phyloP scores from a whole-genome alignment of 2,888 invertebrate species.

The Eristalinus sepulchralis region DNA sequence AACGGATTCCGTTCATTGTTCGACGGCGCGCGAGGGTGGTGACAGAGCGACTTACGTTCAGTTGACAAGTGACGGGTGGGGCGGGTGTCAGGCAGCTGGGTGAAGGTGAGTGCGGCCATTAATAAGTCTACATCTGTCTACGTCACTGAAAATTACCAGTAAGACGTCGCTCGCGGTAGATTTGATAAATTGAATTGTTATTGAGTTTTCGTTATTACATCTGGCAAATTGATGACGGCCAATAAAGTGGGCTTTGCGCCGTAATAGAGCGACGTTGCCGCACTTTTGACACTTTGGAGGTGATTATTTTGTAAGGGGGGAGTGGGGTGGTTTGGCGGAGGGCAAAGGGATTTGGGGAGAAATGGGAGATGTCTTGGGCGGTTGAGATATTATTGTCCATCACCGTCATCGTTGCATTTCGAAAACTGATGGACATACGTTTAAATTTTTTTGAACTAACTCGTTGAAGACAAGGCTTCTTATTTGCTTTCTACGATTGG shows the following conservation, averaged over 20 bases:
- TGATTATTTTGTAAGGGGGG: no score
- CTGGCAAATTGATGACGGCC: conserved; percentile 68
- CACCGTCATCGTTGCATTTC: no score
- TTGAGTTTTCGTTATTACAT: conserved; percentile 67
- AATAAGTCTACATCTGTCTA: conserved; percentile 65
- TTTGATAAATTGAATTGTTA: conserved; percentile 71
- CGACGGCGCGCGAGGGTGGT: conserved; percentile 28
- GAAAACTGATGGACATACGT: no score
- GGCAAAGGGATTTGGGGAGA: not conserved
- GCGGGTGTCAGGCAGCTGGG: conserved; percentile 7
- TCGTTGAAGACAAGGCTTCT: no score
- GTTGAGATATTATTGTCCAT: no score
- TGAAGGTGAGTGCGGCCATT: conserved; percentile 56
- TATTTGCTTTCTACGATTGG: no score
- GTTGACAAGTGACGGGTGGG: not conserved
- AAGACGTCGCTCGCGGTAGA: conserved; percentile 60
- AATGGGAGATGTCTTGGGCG: no score
- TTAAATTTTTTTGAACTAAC: no score
- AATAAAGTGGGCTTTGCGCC: conserved; percentile 59
- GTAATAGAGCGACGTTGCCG: conserved; percentile 10
- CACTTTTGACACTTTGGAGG: no score
- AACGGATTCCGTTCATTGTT: conserved; percentile 51
- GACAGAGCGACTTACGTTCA: conserved; percentile 19
- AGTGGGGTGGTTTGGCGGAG: not conserved
- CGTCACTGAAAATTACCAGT: conserved; percentile 64